Percentiles rank a stretch among this genome's conserved stretches.
Conservation (phyloP, 2,797 vertebrate genomes). For the Prionace glauca region DNA sequence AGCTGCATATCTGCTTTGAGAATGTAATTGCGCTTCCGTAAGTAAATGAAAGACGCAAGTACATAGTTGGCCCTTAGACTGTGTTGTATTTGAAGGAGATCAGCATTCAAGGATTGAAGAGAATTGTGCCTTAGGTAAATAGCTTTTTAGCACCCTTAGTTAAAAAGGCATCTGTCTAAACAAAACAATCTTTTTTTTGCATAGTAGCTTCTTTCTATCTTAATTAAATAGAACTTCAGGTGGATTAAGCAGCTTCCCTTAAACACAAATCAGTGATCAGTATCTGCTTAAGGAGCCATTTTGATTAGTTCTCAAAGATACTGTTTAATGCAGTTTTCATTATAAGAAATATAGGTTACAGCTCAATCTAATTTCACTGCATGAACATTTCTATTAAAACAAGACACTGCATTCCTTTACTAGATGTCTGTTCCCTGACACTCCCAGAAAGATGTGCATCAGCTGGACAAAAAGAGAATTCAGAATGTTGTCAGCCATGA, state of each 20-base stretch:
- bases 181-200: neutral
- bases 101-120: neutral
- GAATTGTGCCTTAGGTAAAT: neutral
- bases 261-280: constrained; percentile 26
- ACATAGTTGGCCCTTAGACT: neutral
- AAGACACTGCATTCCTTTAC: constrained; percentile 23
- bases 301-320: constrained; percentile 25
- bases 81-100: neutral
- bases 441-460: constrained; percentile 29
- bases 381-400: constrained; percentile 33
- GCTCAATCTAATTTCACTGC: constrained; percentile 29
- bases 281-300: constrained; percentile 16
- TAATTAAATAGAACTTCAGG: neutral
- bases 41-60: neutral
- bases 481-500: constrained; percentile 36
- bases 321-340: neutral
- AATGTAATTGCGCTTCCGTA: neutral
- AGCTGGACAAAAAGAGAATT: constrained; percentile 33
- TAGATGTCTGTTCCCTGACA: constrained; percentile 21
- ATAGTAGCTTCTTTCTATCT: neutral
- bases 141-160: neutral
- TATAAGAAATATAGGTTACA: constrained; percentile 25
- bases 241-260: neutral
- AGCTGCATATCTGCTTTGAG: neutral
- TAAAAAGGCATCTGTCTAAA: constrained; percentile 15